Conservation (phyloP, 1,140 invertebrate species). For the Asobara japonica region DNA sequence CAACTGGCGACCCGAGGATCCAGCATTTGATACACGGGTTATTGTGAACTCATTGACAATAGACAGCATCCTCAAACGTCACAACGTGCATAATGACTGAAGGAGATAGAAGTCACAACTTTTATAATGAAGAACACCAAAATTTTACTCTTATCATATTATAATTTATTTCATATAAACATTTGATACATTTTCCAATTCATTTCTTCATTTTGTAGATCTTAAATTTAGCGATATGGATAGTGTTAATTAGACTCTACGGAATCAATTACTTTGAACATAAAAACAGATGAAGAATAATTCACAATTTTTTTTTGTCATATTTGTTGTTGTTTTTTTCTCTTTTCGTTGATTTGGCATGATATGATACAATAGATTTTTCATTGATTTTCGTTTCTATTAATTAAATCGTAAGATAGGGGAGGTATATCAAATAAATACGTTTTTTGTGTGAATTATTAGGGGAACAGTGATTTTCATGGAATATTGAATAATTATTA, state of each 20-base stretch:
- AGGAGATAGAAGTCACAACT: background rate
- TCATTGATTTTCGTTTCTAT: conserved; percentile 16
- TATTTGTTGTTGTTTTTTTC: conserved; percentile 31
- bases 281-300: conserved; percentile 48
- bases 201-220: conserved; percentile 45
- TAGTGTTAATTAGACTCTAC: conserved; percentile 53
- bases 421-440: conserved; percentile 38
- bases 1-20: too few relatives aligned
- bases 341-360: conserved; percentile 52
- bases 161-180: conserved; percentile 64
- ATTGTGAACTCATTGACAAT: too few relatives aligned
- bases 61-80: too few relatives aligned
- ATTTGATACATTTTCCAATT: conserved; percentile 61
- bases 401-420: conserved; percentile 26
- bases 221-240: conserved; percentile 52
- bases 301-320: conserved; percentile 2
- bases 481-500: conserved; percentile 34
- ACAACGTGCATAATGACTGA: background rate
- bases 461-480: conserved; percentile 28
- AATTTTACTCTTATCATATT: conserved; percentile 39
- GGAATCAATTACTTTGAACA: conserved; percentile 52
- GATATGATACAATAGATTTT: conserved; percentile 43
- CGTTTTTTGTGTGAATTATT: conserved; percentile 30
- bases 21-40: too few relatives aligned
- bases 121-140: conserved; percentile 2